Percentiles rank a stretch among this genome's conserved stretches.
Evolutionary conservation across 1,140 invertebrate species (phyloP).

Genomic region (Octopus sinensis): DNA sequence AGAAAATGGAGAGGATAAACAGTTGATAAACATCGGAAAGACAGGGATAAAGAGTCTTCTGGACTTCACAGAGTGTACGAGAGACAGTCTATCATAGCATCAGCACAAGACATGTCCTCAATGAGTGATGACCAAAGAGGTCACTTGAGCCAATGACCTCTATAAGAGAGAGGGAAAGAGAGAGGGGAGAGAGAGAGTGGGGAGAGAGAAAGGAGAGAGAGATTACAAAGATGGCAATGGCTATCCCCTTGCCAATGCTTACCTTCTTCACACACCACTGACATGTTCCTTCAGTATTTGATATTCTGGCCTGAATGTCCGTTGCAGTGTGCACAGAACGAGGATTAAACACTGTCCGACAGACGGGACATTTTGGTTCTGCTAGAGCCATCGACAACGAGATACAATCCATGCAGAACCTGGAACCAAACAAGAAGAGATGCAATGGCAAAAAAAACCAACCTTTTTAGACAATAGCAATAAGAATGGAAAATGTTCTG

Average conservation of each 20-base stretch:
- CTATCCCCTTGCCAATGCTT: not conserved
- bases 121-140: too few species aligned
- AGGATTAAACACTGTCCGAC: constrained; percentile 25
- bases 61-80: too few species aligned
- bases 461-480: too few species aligned
- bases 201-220: not conserved
- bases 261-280: constrained; percentile 32
- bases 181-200: not conserved
- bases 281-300: constrained; percentile 21
- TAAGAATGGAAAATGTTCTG: too few species aligned
- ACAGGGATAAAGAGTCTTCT: too few species aligned
- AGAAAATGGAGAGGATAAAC: too few species aligned
- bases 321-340: constrained; percentile 17
- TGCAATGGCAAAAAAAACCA: too few species aligned
- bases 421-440: constrained; percentile 6
- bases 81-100: too few species aligned
- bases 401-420: constrained; percentile 32
- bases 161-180: too few species aligned
- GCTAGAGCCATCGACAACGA: constrained; percentile 13
- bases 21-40: too few species aligned
- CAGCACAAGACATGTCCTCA: too few species aligned
- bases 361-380: constrained; percentile 30
- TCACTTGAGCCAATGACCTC: too few species aligned
- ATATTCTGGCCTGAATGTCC: constrained; percentile 27
- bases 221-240: not conserved